A percentile compares a stretch with the other conserved stretches of the same genome.
These are phyloP conservation scores for Cepaea nemoralis DNA, from an alignment of 1,140 invertebrate species.

Conservation along the genomic window DNA sequence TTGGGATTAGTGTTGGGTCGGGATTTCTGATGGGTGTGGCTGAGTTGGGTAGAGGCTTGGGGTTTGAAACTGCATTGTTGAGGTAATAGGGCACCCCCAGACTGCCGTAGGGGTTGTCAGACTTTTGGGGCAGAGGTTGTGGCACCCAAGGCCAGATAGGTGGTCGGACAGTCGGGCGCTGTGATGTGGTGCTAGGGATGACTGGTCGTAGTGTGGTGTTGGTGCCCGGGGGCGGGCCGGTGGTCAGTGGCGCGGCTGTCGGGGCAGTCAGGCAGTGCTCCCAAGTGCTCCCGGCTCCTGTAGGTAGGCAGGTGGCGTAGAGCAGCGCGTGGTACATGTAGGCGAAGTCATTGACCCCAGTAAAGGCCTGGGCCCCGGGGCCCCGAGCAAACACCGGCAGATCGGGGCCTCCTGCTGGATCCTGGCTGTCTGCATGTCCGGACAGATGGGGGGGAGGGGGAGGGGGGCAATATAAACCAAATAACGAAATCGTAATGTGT, in stretches of 20 bases:
- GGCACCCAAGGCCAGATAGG: not conserved
- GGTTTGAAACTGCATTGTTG: not conserved
- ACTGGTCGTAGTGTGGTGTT: not conserved
- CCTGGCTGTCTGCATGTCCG: not conserved
- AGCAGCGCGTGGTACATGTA: conserved; percentile 14
- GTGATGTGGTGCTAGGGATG: not conserved
- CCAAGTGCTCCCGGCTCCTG: not conserved
- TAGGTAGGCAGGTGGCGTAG: not conserved
- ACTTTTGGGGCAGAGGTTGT: not conserved
- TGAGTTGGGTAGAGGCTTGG: too few species aligned
- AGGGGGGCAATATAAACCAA: too few species aligned
- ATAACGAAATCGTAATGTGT: too few species aligned
- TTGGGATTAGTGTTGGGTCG: too few species aligned
- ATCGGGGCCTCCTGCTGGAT: not conserved
- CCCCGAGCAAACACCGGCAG: conserved; percentile 9
- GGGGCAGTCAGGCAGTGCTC: not conserved
- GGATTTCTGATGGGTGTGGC: too few species aligned
- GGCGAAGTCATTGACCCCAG: not conserved
- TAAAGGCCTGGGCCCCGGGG: not conserved
- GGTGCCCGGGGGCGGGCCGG: not conserved
- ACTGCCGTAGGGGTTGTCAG: not conserved
- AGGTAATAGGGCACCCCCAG: not conserved
- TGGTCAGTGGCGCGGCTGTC: not conserved
- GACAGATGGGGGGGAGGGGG: too few species aligned
- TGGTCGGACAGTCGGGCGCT: not conserved